Percentiles rank a stretch among this genome's conserved stretches.
Conservation (phyloP, 2,797 vertebrate species). For the Oryzias sinensis region DNA sequence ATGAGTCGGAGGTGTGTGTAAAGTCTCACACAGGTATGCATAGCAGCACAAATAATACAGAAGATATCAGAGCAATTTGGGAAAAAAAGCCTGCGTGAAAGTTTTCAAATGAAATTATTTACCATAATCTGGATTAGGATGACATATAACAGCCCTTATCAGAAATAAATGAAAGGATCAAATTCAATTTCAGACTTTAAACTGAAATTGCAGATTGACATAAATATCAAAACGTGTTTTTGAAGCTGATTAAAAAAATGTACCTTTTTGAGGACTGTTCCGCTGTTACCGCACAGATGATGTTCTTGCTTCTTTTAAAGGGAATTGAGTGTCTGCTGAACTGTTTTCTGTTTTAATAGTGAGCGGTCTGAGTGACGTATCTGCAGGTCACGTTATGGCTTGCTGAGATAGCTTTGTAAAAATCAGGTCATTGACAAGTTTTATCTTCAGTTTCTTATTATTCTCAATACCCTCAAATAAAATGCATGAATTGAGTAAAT, state of each 20-base stretch:
- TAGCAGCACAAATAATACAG: slow-evolving; percentile 2
- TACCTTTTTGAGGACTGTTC: slow-evolving; percentile 47
- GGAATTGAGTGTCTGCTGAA: slow-evolving; percentile 66
- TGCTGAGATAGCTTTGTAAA: slow-evolving; percentile 40
- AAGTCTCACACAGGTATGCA: slow-evolving; percentile 11
- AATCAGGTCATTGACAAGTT: slow-evolving; percentile 21
- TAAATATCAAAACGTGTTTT: slow-evolving; percentile 1
- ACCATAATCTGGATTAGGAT: too few species aligned
- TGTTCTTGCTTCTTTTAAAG: slow-evolving; percentile 32
- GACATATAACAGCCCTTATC: too few species aligned
- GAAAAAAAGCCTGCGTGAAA: too few species aligned
- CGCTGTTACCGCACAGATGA: slow-evolving; percentile 18
- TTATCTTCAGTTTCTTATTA: background rate
- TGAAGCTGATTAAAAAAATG: slow-evolving; percentile 13
- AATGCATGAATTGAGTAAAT: too few species aligned
- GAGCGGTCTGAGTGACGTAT: slow-evolving; percentile 53
- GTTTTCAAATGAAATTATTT: too few species aligned
- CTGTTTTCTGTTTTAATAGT: slow-evolving; percentile 60
- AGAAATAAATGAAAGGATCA: too few species aligned
- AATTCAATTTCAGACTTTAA: too few species aligned
- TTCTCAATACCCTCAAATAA: background rate
- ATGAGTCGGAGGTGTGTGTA: slow-evolving; percentile 26
- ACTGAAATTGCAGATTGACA: background rate
- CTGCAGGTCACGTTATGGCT: slow-evolving; percentile 52
- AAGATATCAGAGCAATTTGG: too few species aligned